phyloP scores from a whole-genome alignment of 2,113 vertebrate genomes.

The Hystrix cristata region DNA sequence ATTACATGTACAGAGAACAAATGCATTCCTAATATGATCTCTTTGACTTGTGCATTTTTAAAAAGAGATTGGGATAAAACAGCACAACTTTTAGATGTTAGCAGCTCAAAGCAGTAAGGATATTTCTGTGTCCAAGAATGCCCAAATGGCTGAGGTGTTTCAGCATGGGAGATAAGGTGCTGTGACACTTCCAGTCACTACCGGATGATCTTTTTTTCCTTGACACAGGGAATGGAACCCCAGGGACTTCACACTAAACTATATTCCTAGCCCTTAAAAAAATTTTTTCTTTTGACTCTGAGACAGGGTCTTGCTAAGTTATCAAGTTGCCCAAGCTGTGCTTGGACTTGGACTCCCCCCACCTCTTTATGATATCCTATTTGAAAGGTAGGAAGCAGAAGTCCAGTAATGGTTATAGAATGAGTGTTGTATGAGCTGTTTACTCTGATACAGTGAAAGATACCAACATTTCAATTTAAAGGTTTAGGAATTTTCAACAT shows the following conservation, averaged over 20 bases:
- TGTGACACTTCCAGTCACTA: neutral
- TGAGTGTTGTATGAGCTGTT: neutral
- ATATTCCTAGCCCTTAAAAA: neutral
- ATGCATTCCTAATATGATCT: neutral
- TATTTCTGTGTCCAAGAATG: neutral
- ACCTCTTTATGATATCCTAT: neutral
- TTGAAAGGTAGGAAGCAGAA: neutral
- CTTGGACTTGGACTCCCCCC: neutral
- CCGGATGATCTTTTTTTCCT: neutral
- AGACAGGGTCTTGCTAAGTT: neutral
- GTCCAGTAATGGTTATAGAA: neutral
- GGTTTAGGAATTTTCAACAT: neutral
- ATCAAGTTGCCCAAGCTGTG: neutral
- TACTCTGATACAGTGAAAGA: neutral
- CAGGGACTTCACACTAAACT: neutral
- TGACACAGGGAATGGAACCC: neutral
- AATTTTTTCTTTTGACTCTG: neutral
- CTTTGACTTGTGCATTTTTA: neutral
- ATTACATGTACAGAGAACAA: slow-evolving; percentile 24
- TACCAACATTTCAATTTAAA: neutral
- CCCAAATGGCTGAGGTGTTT: neutral
- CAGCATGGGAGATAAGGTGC: neutral
- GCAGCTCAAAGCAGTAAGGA: neutral
- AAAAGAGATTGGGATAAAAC: slow-evolving; percentile 15
- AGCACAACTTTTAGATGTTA: slow-evolving; percentile 17